Base-by-base conservation (phyloP, 37 sponge, comb jelly and placozoan genomes). In the Ianthella basta region DNA sequence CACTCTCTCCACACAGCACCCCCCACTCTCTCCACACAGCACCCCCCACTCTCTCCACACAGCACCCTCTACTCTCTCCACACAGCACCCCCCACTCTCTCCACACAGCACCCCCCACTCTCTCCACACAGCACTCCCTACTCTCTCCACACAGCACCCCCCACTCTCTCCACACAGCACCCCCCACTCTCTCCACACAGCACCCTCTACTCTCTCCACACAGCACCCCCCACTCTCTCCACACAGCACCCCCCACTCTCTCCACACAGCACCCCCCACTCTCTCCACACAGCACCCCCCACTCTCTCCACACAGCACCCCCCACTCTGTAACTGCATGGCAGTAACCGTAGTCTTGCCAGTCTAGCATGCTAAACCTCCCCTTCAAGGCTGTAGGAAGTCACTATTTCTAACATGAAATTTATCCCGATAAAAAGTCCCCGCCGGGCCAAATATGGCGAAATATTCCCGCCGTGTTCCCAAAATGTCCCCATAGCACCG, bases 1-100 rank as follows among this genome's bases (percentile, higher is more conserved):
- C n/a, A n/a, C n/a, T n/a, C n/a, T n/a, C n/a, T n/a, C n/a, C 19
- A 79, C 80, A 79, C 57, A 55, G 56, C 50, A 44, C 50, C 50
- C 50, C 8, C 8, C 50, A 44, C 50, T 44, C 50, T 44, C n/a
- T n/a, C n/a, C 19, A 79, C 80, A 79, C 57, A 55, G 56, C 50
- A 44, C 50, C 50, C 50, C 8, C 8, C 50, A 44, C 50, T 44
- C 50, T 44, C n/a, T n/a, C n/a, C 19, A 79, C 80, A 79, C 57
- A 55, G 56, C 50, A 44, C 50, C 50, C 50, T 44, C 8, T 8
- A 44, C 50, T 44, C 50, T 44, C n/a, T n/a, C n/a, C 19, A 79
- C 80, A 79, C 57, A 55, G 56, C 50, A 44, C 50, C 50, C 50
- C 8, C 8, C 50, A 44, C 50, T 44, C 50, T 44, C n/a, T n/a